phyloP scores from a whole-genome alignment of 2,797 vertebrate genomes.

The Mionectes olivaceus region DNA sequence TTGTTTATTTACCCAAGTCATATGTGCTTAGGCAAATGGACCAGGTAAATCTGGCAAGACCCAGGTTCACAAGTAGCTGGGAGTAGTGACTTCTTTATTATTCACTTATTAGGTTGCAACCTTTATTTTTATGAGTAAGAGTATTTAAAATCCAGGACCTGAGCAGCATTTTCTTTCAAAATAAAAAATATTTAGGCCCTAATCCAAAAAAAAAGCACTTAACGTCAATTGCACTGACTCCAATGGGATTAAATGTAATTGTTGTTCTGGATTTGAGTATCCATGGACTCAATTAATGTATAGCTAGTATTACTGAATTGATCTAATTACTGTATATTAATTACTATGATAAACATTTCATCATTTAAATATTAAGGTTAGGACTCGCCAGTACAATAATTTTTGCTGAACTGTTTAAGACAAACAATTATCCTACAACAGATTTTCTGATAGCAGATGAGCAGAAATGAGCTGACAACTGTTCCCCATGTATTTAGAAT shows the following conservation, averaged over 20 bases:
- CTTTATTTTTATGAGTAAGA: neutral
- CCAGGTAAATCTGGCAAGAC: neutral
- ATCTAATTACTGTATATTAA: neutral
- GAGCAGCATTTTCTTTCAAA: neutral
- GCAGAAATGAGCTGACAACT: neutral
- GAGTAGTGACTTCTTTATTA: neutral
- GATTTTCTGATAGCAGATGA: neutral
- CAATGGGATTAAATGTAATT: neutral
- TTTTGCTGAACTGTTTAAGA: neutral
- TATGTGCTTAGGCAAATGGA: accelerated
- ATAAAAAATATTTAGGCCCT: neutral
- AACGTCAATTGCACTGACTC: neutral
- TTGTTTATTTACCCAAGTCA: neutral
- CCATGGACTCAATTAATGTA: neutral
- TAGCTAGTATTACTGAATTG: neutral
- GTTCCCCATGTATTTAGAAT: neutral
- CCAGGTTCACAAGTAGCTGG: neutral
- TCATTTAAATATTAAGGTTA: neutral
- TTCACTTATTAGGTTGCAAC: neutral
- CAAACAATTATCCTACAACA: neutral
- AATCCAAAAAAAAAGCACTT: neutral
- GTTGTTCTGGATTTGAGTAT: neutral
- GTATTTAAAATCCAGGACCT: neutral
- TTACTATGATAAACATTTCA: neutral
- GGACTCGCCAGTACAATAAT: neutral